Conservation (phyloP, 2,113 vertebrate species). For the Nannospalax galili region DNA sequence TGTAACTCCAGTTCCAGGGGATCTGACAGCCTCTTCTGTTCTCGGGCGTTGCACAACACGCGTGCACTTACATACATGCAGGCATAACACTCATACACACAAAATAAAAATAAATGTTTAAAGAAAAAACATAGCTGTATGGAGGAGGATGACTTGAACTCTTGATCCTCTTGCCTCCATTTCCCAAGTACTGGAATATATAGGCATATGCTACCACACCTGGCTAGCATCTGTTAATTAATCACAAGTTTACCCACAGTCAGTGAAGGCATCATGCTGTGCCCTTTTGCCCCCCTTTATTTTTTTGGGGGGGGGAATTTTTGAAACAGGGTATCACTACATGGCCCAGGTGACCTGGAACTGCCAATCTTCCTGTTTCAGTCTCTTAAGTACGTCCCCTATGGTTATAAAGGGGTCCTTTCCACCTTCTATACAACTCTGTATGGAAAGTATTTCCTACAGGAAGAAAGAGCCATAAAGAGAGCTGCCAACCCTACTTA, state of each 20-base stretch:
- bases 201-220: neutral
- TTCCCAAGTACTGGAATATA: neutral
- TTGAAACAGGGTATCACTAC: neutral
- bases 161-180: neutral
- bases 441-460: slow-evolving; percentile 1
- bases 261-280: neutral
- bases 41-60: too few relatives aligned
- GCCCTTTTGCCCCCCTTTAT: neutral
- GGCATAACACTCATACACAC: too few relatives aligned
- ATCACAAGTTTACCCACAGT: neutral
- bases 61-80: too few relatives aligned
- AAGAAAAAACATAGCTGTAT: too few relatives aligned
- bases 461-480: neutral
- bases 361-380: neutral
- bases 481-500: neutral
- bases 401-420: neutral
- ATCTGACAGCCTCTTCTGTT: too few relatives aligned
- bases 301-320: too few relatives aligned
- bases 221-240: neutral
- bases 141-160: neutral
- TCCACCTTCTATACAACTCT: neutral
- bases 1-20: too few relatives aligned
- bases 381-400: neutral
- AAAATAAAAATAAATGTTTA: too few relatives aligned
- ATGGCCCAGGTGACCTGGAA: neutral